Percentiles rank a stretch among this genome's conserved stretches.
These are phyloP conservation scores for Cephus pygmeus DNA, from an alignment of 2,888 invertebrate species.

Conservation along the genomic window DNA sequence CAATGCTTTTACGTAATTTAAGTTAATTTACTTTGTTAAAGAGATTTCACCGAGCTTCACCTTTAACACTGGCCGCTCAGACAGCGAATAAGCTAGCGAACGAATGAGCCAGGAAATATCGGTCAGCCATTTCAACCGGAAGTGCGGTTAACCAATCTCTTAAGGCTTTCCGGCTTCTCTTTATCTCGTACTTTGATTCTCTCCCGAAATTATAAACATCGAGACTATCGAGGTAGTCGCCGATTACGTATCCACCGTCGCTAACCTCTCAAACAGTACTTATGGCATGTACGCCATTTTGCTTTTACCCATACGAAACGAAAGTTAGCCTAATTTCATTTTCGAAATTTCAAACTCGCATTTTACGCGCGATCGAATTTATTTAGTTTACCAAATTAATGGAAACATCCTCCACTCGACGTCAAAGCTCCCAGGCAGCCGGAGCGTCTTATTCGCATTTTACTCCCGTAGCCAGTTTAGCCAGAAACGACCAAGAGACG, in stretches of 20 bases:
- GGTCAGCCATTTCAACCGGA: too few species aligned
- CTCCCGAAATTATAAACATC: neutral
- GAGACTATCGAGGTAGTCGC: neutral
- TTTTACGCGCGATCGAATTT: neutral
- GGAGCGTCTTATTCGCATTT: slow-evolving; percentile 35
- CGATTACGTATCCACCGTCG: neutral
- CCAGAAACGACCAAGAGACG: slow-evolving; percentile 19
- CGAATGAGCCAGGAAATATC: neutral
- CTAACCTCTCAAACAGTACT: neutral
- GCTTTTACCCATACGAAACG: neutral
- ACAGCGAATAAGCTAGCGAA: neutral
- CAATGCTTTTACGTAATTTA: neutral
- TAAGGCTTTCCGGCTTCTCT: neutral
- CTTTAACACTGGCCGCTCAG: neutral
- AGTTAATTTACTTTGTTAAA: neutral
- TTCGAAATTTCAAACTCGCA: neutral
- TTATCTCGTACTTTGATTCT: neutral
- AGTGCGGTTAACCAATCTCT: neutral
- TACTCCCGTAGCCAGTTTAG: slow-evolving; percentile 36
- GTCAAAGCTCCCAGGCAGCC: slow-evolving; percentile 16
- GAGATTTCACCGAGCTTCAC: neutral
- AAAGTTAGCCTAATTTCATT: neutral
- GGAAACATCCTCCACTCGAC: neutral
- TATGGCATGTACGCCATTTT: neutral
- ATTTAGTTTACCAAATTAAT: neutral